Conservation (phyloP, 2,888 invertebrate species). For the Platycheirus rosarum region DNA sequence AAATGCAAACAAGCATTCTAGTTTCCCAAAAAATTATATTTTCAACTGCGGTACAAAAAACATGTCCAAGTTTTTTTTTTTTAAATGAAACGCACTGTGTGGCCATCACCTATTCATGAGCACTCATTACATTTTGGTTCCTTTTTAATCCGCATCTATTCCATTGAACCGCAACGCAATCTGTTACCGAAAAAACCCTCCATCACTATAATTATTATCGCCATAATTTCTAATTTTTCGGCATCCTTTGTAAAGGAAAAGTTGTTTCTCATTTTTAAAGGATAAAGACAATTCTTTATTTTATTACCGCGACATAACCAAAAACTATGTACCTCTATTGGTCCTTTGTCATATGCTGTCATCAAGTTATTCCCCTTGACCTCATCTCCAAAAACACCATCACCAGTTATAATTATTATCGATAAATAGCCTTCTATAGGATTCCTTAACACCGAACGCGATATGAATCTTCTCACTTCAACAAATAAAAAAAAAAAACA, state of each 20-base stretch:
- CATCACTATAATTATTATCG: constrained; percentile 51
- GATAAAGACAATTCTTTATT: constrained; percentile 62
- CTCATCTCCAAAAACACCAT: constrained; percentile 43
- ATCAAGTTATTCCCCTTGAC: constrained; percentile 54
- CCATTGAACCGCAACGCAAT: constrained; percentile 42
- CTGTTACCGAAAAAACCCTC: constrained; percentile 15
- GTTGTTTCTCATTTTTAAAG: constrained; percentile 5
- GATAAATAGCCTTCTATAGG: constrained; percentile 26
- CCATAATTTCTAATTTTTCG: constrained; percentile 52
- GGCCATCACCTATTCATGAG: constrained; percentile 22
- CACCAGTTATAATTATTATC: constrained; percentile 54
- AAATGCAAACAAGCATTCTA: too few relatives aligned
- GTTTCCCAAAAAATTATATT: too few relatives aligned
- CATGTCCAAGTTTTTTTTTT: too few relatives aligned
- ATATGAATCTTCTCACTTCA: constrained; percentile 71
- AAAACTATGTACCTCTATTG: constrained; percentile 19
- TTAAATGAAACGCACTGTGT: constrained; percentile 29
- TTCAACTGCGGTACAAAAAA: too few relatives aligned
- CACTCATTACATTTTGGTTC: too few relatives aligned
- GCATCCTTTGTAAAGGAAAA: constrained; percentile 46
- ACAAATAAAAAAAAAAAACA: constrained; percentile 29
- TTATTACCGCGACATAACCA: constrained; percentile 54
- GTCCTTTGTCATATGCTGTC: constrained; percentile 62
- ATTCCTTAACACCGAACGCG: constrained; percentile 31
- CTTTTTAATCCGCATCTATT: constrained; percentile 50